Evolutionary conservation across 2,888 invertebrate species (phyloP).

Genomic region (Rhingia rostrata): DNA sequence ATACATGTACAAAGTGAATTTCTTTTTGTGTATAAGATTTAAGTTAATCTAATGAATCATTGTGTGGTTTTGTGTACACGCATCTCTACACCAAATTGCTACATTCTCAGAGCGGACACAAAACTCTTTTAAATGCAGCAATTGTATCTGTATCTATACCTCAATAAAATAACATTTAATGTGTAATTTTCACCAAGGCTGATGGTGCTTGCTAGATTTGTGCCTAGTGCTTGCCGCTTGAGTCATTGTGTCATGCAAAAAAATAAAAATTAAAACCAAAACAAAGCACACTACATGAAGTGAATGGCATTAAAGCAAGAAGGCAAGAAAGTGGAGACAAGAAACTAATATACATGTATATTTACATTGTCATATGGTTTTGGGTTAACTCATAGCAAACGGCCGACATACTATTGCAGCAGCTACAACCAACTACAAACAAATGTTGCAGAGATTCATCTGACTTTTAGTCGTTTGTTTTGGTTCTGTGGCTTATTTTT

Average conservation of each 20-base stretch:
- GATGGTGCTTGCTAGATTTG: conserved; percentile 49
- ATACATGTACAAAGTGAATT: neutral
- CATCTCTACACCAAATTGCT: conserved; percentile 62
- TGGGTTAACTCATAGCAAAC: conserved; percentile 25
- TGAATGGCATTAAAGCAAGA: conserved; percentile 64
- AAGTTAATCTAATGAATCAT: conserved; percentile 63
- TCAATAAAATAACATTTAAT: conserved; percentile 58
- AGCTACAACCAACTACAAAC: conserved; percentile 13
- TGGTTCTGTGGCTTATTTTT: conserved; percentile 21
- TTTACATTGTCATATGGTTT: conserved; percentile 46
- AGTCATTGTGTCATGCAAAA: conserved; percentile 53
- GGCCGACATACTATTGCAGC: conserved; percentile 35
- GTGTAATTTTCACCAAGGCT: conserved; percentile 72
- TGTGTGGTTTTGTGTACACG: conserved; percentile 70
- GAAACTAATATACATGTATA: neutral
- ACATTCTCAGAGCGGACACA: conserved; percentile 44
- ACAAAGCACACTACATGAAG: conserved; percentile 43
- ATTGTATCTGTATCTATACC: conserved; percentile 52
- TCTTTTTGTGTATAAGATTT: conserved; percentile 34
- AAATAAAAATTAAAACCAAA: conserved; percentile 41
- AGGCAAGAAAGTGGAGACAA: conserved; percentile 32
- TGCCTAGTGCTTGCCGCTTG: conserved; percentile 51
- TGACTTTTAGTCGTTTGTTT: conserved; percentile 57
- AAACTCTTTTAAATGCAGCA: conserved; percentile 56
- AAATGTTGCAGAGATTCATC: conserved; percentile 66